Conservation (phyloP, 1,140 invertebrate genomes). For the Drosophila mauritiana region DNA sequence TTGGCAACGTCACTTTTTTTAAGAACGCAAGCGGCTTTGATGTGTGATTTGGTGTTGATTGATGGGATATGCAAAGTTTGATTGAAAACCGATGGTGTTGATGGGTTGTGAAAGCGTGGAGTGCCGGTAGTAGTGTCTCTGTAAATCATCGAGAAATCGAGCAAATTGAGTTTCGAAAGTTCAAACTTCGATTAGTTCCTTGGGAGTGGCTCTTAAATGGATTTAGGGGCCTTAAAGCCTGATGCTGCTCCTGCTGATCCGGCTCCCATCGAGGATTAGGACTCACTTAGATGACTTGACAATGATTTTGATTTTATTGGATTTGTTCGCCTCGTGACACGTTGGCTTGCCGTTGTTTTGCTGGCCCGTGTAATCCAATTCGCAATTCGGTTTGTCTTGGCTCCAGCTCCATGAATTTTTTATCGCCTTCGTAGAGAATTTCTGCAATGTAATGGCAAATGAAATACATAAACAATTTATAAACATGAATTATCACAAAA, state of each 20-base stretch:
- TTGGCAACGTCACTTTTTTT: conserved; percentile 55
- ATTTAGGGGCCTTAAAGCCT: neutral
- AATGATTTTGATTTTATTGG: conserved; percentile 54
- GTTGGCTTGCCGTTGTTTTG: neutral
- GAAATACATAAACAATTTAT: conserved; percentile 79
- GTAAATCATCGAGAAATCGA: conserved; percentile 57
- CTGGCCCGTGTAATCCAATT: conserved; percentile 36
- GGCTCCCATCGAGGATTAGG: conserved; percentile 7
- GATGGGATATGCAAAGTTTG: conserved; percentile 76
- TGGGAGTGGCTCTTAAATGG: neutral
- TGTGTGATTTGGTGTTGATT: conserved; percentile 63
- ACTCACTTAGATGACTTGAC: conserved; percentile 41
- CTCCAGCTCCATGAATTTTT: conserved; percentile 43
- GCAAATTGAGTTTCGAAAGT: conserved; percentile 61
- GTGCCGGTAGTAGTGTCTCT: conserved; percentile 21
- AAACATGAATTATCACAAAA: conserved; percentile 77
- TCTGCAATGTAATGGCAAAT: conserved; percentile 74
- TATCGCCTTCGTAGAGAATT: conserved; percentile 22
- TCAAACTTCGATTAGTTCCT: neutral
- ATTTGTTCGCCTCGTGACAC: conserved; percentile 18
- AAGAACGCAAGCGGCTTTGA: conserved; percentile 59
- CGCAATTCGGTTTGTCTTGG: conserved; percentile 37
- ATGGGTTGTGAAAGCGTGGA: conserved; percentile 6
- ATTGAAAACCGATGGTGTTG: conserved; percentile 62
- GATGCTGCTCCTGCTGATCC: neutral